Evolutionary conservation across 2,797 vertebrate genomes (phyloP).

Genomic region (Sphenopsis melanotis): DNA sequence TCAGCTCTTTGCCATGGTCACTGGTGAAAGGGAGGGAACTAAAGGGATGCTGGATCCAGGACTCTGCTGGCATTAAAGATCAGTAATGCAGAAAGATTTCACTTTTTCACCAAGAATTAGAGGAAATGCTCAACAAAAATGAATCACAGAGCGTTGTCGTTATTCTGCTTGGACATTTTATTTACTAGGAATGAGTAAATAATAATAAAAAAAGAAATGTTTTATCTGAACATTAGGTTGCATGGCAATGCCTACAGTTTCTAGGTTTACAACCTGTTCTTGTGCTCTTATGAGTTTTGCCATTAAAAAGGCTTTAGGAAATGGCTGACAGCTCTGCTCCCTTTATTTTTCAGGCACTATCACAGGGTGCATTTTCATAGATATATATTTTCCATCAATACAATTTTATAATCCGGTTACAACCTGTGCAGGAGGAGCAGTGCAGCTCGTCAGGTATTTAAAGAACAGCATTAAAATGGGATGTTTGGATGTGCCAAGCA

Average conservation of each 20-base stretch:
- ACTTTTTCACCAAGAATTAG: slow-evolving; percentile 35
- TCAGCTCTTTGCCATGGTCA: neutral
- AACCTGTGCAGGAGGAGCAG: neutral
- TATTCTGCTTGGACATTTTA: slow-evolving; percentile 56
- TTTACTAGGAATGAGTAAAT: slow-evolving; percentile 72
- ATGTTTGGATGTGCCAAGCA: neutral
- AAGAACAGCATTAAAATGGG: neutral
- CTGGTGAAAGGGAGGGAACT: neutral
- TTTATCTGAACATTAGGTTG: slow-evolving; percentile 10
- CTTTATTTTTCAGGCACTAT: neutral
- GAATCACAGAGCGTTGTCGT: slow-evolving; percentile 61
- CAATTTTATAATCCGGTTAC: neutral
- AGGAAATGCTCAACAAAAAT: slow-evolving; percentile 43
- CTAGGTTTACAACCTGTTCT: neutral
- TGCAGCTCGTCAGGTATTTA: neutral
- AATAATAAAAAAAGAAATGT: slow-evolving; percentile 53
- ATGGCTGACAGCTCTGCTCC: neutral
- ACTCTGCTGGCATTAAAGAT: slow-evolving; percentile 43
- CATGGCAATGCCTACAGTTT: neutral
- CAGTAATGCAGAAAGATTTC: slow-evolving; percentile 12
- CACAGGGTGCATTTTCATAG: neutral
- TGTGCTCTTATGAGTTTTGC: neutral
- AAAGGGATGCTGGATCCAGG: neutral
- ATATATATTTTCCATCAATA: neutral
- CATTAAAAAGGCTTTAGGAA: neutral